Evolutionary conservation across 2,888 invertebrate genomes (phyloP), one percentile per base, ranked within the genome.

Genomic region (Acronicta aceris): DNA sequence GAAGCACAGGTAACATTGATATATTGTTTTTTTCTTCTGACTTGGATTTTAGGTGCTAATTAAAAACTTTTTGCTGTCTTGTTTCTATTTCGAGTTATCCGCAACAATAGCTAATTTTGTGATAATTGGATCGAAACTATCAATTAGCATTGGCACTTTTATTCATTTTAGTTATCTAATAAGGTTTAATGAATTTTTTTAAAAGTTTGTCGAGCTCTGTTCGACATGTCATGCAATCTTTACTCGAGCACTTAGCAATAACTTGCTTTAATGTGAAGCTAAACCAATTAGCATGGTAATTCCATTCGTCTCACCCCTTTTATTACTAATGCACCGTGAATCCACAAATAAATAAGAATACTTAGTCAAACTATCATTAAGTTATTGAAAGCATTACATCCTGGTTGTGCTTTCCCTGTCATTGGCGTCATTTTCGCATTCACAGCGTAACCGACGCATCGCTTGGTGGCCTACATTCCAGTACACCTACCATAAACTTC

Each of bases 401-500:
- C 79, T 76, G 77, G 65, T 70, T 59, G 65, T 72, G 78, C 81
- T 81, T 81, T 81, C 81, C 78, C 74, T 81, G 59, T 79, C 77
- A 67, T 63, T 74, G 61, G 57, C 71, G 66, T 76, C 76, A 75
- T 79, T 74, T 81, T 77, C 59, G 75, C 75, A 81, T 72, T 81
- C 74, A 74, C 55, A 45, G 60, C 71, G 74, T 76, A 71, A 66
- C 76, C 56, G 63, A 70, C 74, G 76, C 73, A 73, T 78, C 79
- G 76, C 54, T 70, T 60, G 59, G 47, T 61, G 76, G 65, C 71
- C 81, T 72, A 81, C 78, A 82, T 81, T 66, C 79, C 77, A 65
- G 33, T 62, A 72, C 64, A 69, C 78, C 67, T 78, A 68, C 78
- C 70, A 76, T 71, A 74, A 73, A 67, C 40, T 68, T 58, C 62